phyloP scores from a whole-genome alignment of 2,113 vertebrate species.

The Eubucco bourcierii region DNA sequence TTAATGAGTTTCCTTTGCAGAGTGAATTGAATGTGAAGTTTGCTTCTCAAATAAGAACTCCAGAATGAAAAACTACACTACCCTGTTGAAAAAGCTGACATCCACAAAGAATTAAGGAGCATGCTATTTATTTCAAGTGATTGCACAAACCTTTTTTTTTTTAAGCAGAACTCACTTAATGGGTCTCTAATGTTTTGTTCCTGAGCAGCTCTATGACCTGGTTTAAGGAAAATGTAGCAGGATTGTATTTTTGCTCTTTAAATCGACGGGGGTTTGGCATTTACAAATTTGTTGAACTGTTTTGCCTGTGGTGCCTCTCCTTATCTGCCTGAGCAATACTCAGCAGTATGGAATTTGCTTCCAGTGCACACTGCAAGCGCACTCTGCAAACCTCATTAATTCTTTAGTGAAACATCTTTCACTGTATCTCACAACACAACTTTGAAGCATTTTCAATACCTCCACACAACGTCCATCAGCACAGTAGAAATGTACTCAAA shows the following conservation, averaged over 20 bases:
- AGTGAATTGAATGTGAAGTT: not conserved
- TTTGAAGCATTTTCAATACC: not conserved
- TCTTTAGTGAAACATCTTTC: not conserved
- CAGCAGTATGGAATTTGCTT: conserved; percentile 64
- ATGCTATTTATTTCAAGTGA: not conserved
- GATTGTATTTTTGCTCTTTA: conserved; percentile 15
- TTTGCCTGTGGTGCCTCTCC: conserved; percentile 48
- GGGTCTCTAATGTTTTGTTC: not conserved
- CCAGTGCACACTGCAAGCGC: not conserved
- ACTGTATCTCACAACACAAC: not conserved
- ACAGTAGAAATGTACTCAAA: not conserved
- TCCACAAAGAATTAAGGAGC: not conserved
- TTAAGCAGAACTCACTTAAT: not conserved
- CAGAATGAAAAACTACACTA: not conserved
- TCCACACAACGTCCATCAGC: not conserved
- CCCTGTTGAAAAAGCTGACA: not conserved
- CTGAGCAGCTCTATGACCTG: conserved; percentile 29
- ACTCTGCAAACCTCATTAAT: conserved; percentile 39
- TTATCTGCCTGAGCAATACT: conserved; percentile 69
- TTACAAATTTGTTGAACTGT: conserved; percentile 56
- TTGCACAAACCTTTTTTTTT: not conserved
- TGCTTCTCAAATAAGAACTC: not conserved
- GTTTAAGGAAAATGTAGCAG: conserved; percentile 35
- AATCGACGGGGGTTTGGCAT: not conserved
- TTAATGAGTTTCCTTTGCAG: no score